A percentile compares a stretch with the other conserved stretches of the same genome.
Evolutionary conservation across 2,888 invertebrate species (phyloP).

Genomic region (Holacanthella duospinosa): DNA sequence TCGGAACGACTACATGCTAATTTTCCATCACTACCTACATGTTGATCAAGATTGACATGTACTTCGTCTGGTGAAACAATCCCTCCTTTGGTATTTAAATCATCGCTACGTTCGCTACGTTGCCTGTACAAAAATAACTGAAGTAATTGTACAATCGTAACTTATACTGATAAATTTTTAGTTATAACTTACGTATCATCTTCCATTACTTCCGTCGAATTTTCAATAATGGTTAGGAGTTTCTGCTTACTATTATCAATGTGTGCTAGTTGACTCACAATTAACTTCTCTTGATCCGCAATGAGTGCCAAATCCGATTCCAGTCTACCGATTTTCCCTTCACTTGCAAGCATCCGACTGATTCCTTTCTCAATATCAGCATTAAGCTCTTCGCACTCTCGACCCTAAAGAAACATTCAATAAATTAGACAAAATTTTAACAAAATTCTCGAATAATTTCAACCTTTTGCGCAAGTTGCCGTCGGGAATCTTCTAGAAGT

Average conservation of each 20-base stretch:
- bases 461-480: not conserved
- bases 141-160: not conserved
- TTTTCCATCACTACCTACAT: not conserved
- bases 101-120: not conserved
- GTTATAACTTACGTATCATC: slow-evolving; percentile 12
- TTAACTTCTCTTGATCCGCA: slow-evolving; percentile 34
- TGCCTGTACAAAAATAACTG: not conserved
- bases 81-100: not conserved
- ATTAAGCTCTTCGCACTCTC: slow-evolving; percentile 26
- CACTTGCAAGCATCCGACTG: slow-evolving; percentile 27
- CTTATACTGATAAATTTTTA: not conserved
- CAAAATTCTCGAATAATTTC: not conserved
- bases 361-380: slow-evolving; percentile 28
- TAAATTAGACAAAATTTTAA: not conserved
- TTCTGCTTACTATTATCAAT: slow-evolving; percentile 37
- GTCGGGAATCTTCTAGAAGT: not conserved
- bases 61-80: too few species aligned
- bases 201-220: slow-evolving; percentile 25
- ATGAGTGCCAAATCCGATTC: slow-evolving; percentile 34
- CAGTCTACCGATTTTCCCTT: slow-evolving; percentile 30
- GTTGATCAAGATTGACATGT: not conserved
- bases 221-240: slow-evolving; percentile 34
- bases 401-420: slow-evolving; percentile 11
- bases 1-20: not conserved
- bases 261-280: slow-evolving; percentile 33